Percentiles rank a stretch among this genome's conserved stretches.
phyloP scores from a whole-genome alignment of 2,113 vertebrate species.

The Mixornis gularis region DNA sequence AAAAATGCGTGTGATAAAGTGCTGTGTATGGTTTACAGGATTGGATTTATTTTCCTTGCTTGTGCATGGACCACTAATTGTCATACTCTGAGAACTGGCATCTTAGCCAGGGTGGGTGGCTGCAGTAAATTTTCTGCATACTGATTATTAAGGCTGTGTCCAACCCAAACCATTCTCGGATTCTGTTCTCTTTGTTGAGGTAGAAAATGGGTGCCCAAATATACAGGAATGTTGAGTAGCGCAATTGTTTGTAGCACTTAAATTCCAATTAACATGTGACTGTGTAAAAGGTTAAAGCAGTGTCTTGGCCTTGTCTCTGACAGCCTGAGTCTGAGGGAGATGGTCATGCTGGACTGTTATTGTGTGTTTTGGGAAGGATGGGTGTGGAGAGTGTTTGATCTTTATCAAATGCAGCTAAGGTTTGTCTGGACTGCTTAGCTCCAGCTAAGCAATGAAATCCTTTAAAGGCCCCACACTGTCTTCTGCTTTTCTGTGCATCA shows the following conservation, averaged over 20 bases:
- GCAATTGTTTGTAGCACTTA: neutral
- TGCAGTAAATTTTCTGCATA: neutral
- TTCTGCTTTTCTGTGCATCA: neutral
- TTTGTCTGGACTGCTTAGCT: neutral
- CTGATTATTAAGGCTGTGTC: neutral
- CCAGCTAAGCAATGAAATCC: neutral
- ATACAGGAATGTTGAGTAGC: neutral
- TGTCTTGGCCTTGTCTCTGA: neutral
- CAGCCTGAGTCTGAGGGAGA: neutral
- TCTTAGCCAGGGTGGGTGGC: neutral
- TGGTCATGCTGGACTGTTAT: neutral
- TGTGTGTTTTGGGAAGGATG: conserved; percentile 1
- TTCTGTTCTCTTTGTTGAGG: neutral
- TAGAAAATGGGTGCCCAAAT: neutral
- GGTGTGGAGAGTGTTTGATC: neutral
- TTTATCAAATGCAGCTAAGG: neutral
- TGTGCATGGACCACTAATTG: neutral
- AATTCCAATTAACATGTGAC: neutral
- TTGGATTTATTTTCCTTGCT: neutral
- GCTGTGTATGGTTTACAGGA: neutral
- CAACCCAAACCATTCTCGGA: neutral
- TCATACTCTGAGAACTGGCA: neutral
- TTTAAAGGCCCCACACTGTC: neutral
- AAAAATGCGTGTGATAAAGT: neutral
- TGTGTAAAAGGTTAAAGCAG: neutral